phyloP scores from a whole-genome alignment of 2,113 vertebrate genomes.

The Sprattus sprattus region DNA sequence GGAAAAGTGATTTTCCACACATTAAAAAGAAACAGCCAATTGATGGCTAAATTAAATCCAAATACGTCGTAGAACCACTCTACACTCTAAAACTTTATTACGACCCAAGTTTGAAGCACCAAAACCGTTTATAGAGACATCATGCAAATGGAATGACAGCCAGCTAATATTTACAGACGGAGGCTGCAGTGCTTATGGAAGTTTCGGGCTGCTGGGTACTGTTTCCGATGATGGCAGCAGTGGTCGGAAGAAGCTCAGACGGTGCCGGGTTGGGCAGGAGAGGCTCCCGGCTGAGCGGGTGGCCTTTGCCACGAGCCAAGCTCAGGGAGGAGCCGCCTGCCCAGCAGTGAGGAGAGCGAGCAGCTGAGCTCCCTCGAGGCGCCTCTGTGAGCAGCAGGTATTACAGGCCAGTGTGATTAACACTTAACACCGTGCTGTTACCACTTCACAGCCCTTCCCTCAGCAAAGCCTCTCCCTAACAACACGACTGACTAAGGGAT shows the following conservation, averaged over 20 bases:
- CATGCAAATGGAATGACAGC: conserved; percentile 1
- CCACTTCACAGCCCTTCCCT: no score
- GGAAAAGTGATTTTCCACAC: conserved; percentile 7
- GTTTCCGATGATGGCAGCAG: conserved; percentile 2
- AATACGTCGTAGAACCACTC: not conserved
- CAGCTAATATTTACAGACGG: not conserved
- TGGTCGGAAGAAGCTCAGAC: not conserved
- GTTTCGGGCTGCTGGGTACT: conserved; percentile 9
- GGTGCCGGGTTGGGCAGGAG: not conserved
- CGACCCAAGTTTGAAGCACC: not conserved
- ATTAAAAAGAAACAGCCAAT: not conserved
- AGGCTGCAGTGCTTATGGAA: not conserved
- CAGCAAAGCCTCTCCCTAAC: not conserved
- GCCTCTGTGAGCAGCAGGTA: not conserved
- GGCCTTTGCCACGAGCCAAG: not conserved
- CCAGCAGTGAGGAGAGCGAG: not conserved
- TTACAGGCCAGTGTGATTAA: not conserved
- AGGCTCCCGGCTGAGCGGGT: not conserved
- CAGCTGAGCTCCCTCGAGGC: not conserved
- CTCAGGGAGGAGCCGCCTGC: not conserved
- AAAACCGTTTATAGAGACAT: not conserved
- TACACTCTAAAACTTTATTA: not conserved
- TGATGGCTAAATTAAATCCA: not conserved
- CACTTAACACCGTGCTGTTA: not conserved
- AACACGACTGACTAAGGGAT: not conserved